phyloP scores from a whole-genome alignment of 1,140 invertebrate species.

The Ganaspis sp. region DNA sequence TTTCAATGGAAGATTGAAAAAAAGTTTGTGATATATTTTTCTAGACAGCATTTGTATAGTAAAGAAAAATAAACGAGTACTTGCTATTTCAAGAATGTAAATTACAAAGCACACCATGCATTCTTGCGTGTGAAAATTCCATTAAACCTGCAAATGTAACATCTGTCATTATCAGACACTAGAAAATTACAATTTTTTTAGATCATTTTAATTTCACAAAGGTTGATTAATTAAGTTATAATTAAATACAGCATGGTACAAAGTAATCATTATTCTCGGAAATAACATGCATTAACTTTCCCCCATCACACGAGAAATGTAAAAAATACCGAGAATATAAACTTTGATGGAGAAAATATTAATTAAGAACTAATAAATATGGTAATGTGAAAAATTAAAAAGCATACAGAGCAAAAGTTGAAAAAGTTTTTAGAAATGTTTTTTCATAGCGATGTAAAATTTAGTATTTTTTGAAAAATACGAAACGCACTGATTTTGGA shows the following conservation, averaged over 20 bases:
- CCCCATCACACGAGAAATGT: background rate
- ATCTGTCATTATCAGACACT: slow-evolving; percentile 17
- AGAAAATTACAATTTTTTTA: slow-evolving; percentile 11
- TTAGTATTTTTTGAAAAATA: too few relatives aligned
- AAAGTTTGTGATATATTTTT: background rate
- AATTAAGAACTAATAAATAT: too few relatives aligned
- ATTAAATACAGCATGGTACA: background rate
- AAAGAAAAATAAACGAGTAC: background rate
- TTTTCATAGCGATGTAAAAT: too few relatives aligned
- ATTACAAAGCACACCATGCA: slow-evolving; percentile 29
- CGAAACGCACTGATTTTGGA: too few relatives aligned
- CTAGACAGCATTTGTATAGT: background rate
- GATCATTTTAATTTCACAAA: background rate
- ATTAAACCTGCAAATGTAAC: slow-evolving; percentile 23
- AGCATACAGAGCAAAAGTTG: too few relatives aligned
- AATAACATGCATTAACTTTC: background rate
- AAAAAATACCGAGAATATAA: background rate
- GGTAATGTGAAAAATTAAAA: too few relatives aligned
- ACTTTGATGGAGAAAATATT: too few relatives aligned
- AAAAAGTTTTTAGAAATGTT: too few relatives aligned
- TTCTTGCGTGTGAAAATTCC: slow-evolving; percentile 30
- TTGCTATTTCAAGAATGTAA: slow-evolving; percentile 10
- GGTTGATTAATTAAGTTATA: slow-evolving; percentile 2
- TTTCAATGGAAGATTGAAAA: background rate
- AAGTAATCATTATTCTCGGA: background rate